These are phyloP conservation scores for Onychomys torridus DNA, from an alignment of 2,797 vertebrate genomes.

Conservation along the genomic window DNA sequence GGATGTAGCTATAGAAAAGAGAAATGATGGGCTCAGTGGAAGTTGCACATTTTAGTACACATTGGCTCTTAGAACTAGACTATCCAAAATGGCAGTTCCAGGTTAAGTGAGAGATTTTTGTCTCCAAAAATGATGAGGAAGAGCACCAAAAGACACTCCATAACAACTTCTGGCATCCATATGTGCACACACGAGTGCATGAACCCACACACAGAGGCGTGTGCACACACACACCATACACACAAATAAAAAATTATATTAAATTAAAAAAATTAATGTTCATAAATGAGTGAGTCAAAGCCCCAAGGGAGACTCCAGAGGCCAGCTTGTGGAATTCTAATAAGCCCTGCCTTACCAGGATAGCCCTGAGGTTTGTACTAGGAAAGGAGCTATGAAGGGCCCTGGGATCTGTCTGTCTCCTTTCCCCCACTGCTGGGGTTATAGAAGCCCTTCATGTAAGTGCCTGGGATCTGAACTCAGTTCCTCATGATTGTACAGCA, in stretches of 20 bases:
- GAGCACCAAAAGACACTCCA: too few relatives aligned
- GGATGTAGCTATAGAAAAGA: conserved; percentile 70
- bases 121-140: not conserved
- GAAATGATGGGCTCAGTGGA: conserved; percentile 73
- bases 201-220: not conserved
- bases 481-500: not conserved
- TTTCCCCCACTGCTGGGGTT: not conserved
- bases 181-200: too few relatives aligned
- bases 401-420: not conserved
- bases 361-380: not conserved
- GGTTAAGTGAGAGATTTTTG: not conserved
- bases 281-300: not conserved
- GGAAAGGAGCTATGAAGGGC: not conserved
- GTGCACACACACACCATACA: not conserved
- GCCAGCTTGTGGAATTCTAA: not conserved
- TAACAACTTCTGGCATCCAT: not conserved
- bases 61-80: not conserved
- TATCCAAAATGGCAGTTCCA: not conserved
- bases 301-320: not conserved
- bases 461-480: not conserved
- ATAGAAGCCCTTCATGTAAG: not conserved
- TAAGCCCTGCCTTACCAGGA: not conserved
- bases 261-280: not conserved
- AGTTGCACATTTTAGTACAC: conserved; percentile 12
- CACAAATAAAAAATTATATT: not conserved